A percentile compares a stretch with the other conserved stretches of the same genome.
phyloP scores from a whole-genome alignment of 1,140 invertebrate genomes.

The Drosophila eugracilis region DNA sequence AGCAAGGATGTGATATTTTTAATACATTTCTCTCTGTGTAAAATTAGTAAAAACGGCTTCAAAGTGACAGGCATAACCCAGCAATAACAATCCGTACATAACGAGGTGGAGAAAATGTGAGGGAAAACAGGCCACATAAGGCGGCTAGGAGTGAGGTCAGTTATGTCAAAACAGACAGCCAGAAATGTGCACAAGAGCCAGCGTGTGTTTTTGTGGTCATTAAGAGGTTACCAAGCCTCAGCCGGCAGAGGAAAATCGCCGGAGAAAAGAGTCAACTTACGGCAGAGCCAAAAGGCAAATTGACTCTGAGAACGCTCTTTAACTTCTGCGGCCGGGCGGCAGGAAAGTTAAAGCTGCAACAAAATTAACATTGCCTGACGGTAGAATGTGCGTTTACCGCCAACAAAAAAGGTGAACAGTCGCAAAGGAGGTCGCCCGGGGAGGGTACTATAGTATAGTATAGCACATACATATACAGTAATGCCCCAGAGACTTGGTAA shows the following conservation, averaged over 20 bases:
- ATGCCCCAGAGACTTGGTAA: constrained; percentile 25
- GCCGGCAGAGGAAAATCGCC: constrained; percentile 27
- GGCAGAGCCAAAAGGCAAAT: constrained; percentile 30
- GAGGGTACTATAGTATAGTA: background rate
- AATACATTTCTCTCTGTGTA: constrained; percentile 7
- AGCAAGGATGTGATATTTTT: background rate
- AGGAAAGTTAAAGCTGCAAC: constrained; percentile 51
- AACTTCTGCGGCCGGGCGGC: constrained; percentile 44
- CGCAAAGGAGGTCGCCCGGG: constrained; percentile 58
- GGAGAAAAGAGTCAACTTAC: constrained; percentile 39
- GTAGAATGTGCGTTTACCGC: constrained; percentile 46
- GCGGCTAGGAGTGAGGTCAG: constrained; percentile 52
- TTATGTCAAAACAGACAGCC: constrained; percentile 58
- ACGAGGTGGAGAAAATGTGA: constrained; percentile 16
- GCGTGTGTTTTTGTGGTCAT: constrained; percentile 37
- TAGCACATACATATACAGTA: background rate
- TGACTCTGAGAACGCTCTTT: constrained; percentile 70
- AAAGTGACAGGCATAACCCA: constrained; percentile 22
- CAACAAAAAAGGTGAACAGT: constrained; percentile 58
- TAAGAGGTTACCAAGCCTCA: constrained; percentile 33
- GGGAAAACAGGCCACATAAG: constrained; percentile 17
- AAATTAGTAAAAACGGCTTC: constrained; percentile 50
- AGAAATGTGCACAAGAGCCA: constrained; percentile 17
- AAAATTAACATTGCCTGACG: constrained; percentile 18
- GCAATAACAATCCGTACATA: constrained; percentile 42